phyloP scores from a whole-genome alignment of 1,140 invertebrate genomes.

The Drepana arcuata region DNA sequence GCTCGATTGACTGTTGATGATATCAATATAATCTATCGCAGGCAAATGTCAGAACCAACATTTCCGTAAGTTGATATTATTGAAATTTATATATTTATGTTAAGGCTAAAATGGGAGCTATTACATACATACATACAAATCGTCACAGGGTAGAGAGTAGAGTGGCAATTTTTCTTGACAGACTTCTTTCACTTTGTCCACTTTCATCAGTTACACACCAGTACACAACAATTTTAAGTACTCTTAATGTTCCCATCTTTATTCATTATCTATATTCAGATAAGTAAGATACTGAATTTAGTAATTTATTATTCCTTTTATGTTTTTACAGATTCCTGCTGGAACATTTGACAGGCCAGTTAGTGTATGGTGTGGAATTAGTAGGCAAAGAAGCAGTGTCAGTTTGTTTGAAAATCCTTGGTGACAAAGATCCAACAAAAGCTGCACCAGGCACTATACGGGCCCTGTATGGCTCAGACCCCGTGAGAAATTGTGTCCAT shows the following conservation, averaged over 20 bases:
- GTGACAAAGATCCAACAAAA: conserved; percentile 77
- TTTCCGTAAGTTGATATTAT: conserved; percentile 73
- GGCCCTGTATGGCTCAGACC: conserved; percentile 82
- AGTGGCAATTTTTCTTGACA: too few species aligned
- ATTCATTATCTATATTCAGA: too few species aligned
- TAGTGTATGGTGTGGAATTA: conserved; percentile 82
- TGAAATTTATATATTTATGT: too few species aligned
- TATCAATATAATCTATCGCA: conserved; percentile 75
- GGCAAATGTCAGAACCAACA: conserved; percentile 73
- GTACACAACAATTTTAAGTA: too few species aligned
- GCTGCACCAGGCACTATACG: conserved; percentile 79
- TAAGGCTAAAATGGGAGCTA: too few species aligned
- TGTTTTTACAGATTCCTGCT: conserved; percentile 63
- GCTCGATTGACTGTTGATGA: conserved; percentile 75
- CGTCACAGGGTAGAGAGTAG: too few species aligned
- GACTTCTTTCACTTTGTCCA: too few species aligned
- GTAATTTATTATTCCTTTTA: conserved; percentile 1
- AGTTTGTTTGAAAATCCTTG: conserved; percentile 76
- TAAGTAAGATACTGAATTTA: not conserved
- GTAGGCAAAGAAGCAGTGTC: conserved; percentile 80
- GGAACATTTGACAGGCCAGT: conserved; percentile 79
- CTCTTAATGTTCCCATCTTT: too few species aligned
- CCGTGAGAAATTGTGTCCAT: conserved; percentile 81
- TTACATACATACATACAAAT: too few species aligned
- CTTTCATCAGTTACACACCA: too few species aligned